phyloP scores from a whole-genome alignment of 2,113 vertebrate genomes.

The Eulemur macaco region DNA sequence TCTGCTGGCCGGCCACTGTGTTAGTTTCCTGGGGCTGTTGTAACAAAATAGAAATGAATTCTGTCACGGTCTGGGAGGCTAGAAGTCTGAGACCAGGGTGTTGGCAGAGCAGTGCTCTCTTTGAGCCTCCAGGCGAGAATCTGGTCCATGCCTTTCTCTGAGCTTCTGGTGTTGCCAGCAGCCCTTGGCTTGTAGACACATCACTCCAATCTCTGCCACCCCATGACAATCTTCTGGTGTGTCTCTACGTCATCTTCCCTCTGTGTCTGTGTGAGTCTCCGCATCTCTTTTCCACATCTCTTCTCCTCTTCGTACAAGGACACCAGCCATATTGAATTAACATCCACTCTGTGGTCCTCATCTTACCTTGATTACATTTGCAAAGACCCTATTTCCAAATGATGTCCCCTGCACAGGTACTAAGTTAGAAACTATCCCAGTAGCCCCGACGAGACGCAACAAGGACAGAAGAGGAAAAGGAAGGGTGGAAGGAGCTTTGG shows the following conservation, averaged over 20 bases:
- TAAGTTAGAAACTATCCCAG: not conserved
- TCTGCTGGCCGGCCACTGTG: not conserved
- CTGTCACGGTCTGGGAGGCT: not conserved
- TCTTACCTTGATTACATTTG: too few relatives aligned
- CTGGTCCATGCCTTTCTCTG: not conserved
- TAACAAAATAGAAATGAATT: not conserved
- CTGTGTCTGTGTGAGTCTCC: not conserved
- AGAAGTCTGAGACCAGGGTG: not conserved
- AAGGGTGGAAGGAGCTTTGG: not conserved
- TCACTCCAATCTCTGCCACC: not conserved
- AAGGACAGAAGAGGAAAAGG: not conserved
- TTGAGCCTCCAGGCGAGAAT: not conserved
- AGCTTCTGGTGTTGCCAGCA: not conserved
- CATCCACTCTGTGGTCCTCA: not conserved
- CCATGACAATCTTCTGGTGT: rapidly evolving
- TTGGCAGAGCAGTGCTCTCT: not conserved
- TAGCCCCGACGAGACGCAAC: not conserved
- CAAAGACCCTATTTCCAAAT: not conserved
- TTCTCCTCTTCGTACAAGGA: not conserved
- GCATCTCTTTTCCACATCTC: not conserved
- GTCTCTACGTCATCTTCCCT: not conserved
- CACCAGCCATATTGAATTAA: not conserved
- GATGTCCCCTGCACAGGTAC: not conserved
- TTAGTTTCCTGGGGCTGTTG: not conserved
- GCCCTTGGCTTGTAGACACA: not conserved